These are phyloP conservation scores for Pantherophis guttatus DNA, from an alignment of 2,113 vertebrate genomes.

Conservation along the genomic window DNA sequence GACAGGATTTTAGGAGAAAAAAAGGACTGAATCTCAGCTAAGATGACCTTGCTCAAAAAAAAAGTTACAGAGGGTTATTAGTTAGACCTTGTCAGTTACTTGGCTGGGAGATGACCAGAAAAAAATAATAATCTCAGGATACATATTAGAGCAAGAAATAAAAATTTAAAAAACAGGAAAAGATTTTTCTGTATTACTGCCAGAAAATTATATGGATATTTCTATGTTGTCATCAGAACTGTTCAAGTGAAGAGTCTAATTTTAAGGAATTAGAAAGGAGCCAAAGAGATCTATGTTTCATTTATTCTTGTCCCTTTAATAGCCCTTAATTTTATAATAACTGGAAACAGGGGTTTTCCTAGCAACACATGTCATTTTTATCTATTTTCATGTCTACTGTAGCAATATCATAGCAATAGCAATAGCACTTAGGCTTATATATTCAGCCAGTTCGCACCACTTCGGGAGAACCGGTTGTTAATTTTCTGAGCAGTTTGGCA, in stretches of 20 bases:
- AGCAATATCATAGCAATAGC: background rate
- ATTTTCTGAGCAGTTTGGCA: too few species aligned
- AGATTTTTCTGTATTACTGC: background rate
- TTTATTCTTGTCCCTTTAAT: background rate
- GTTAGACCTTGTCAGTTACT: background rate
- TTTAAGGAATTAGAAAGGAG: background rate
- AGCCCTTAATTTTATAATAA: background rate
- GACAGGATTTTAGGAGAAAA: background rate
- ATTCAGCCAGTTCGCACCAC: too few species aligned
- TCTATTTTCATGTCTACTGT: background rate
- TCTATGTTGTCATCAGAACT: background rate
- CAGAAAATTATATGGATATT: background rate
- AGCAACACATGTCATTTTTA: background rate
- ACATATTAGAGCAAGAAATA: background rate
- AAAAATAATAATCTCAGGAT: background rate
- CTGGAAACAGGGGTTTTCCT: background rate
- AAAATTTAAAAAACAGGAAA: background rate
- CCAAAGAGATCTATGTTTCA: background rate
- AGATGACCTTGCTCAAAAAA: background rate
- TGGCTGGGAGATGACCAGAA: background rate
- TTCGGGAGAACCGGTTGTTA: too few species aligned
- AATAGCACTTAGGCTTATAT: too few species aligned
- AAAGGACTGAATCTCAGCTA: background rate
- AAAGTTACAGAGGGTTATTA: background rate
- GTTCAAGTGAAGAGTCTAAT: background rate